phyloP scores from a whole-genome alignment of 2,797 vertebrate genomes.

The Pseudochromis fuscus region DNA sequence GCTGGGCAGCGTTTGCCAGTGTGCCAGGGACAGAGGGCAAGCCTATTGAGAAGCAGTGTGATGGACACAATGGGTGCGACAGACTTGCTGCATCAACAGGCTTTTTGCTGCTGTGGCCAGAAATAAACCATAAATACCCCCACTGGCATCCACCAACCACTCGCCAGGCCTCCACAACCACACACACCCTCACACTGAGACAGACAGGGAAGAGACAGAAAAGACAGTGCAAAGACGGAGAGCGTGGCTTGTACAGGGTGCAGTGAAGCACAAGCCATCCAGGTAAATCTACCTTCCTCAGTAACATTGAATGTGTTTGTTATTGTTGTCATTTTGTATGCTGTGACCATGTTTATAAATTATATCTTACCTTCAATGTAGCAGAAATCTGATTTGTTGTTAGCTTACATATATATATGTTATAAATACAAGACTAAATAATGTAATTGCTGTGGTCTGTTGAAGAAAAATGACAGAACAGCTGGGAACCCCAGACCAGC shows the following conservation, averaged over 20 bases:
- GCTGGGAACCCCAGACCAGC: conserved; percentile 88
- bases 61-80: conserved; percentile 85
- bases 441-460: conserved; percentile 37
- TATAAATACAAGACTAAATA: not conserved
- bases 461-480: conserved; percentile 87
- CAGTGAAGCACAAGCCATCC: conserved; percentile 77
- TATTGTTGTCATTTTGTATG: not conserved
- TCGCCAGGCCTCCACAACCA: conserved; percentile 79
- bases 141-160: conserved; percentile 64
- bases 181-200: conserved; percentile 74
- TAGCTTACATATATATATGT: not conserved
- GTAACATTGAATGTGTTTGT: conserved; percentile 15
- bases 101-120: conserved; percentile 89
- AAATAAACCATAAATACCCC: conserved; percentile 90
- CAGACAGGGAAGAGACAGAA: conserved; percentile 63
- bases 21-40: conserved; percentile 75
- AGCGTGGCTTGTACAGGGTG: conserved; percentile 71
- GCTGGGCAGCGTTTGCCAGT: conserved; percentile 79
- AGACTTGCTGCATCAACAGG: conserved; percentile 90
- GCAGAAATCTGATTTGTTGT: too few species aligned
- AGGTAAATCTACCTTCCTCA: conserved; percentile 75
- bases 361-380: not conserved
- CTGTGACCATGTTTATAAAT: not conserved
- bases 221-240: conserved; percentile 70
- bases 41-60: conserved; percentile 88